These are phyloP conservation scores for Phylloscopus collybita DNA, from an alignment of 2,797 vertebrate species.

Conservation along the genomic window DNA sequence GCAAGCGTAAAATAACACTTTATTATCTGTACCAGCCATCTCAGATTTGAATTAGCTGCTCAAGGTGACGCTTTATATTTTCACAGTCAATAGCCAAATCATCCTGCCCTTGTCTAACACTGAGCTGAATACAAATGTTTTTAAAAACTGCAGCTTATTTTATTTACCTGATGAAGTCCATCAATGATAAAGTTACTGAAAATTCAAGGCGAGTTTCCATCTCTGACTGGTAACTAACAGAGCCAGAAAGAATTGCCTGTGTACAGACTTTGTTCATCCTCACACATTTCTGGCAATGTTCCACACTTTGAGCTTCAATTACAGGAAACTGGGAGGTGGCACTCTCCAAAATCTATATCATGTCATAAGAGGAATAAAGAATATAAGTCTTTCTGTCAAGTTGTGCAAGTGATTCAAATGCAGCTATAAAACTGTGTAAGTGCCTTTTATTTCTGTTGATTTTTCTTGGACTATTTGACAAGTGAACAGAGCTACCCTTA, in stretches of 20 bases:
- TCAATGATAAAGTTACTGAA: conserved; percentile 83
- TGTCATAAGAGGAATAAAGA: background rate
- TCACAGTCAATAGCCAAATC: background rate
- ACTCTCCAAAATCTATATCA: conserved; percentile 79
- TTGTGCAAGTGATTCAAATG: background rate
- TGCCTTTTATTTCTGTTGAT: background rate
- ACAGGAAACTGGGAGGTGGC: conserved; percentile 70
- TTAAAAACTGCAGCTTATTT: background rate
- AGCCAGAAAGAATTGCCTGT: conserved; percentile 78
- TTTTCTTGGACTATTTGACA: background rate
- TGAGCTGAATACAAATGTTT: background rate
- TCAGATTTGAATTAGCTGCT: background rate
- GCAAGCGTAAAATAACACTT: background rate
- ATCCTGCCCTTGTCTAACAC: background rate
- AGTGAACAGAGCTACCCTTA: background rate
- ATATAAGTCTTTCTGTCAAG: background rate
- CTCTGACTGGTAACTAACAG: conserved; percentile 75
- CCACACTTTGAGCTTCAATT: conserved; percentile 71
- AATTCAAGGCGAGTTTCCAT: conserved; percentile 75
- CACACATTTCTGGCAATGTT: conserved; percentile 79
- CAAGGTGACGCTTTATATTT: background rate
- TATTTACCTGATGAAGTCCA: conserved; percentile 92
- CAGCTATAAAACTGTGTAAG: background rate
- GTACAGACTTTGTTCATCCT: conserved; percentile 81
- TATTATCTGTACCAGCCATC: background rate